These are phyloP conservation scores for Stenodera caucasica DNA, from an alignment of 2,888 invertebrate genomes.

Conservation along the genomic window DNA sequence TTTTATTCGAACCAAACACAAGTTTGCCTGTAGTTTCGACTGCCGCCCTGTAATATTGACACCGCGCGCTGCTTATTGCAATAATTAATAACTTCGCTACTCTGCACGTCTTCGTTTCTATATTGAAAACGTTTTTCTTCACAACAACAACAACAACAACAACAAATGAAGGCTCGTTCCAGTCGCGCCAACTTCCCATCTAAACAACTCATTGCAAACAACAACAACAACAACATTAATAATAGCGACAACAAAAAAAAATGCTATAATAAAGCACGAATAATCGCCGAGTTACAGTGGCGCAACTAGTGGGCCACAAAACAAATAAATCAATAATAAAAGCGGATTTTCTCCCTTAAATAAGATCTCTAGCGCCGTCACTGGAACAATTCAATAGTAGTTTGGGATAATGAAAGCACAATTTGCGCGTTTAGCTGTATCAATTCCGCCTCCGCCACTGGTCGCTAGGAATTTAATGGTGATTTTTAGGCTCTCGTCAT, in stretches of 20 bases:
- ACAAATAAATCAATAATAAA: no score
- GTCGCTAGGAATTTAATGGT: not conserved
- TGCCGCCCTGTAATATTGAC: constrained; percentile 53
- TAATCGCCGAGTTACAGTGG: no score
- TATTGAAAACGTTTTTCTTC: constrained; percentile 30
- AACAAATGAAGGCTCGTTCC: not conserved
- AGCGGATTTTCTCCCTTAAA: no score
- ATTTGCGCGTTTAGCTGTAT: no score
- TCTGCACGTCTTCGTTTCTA: constrained; percentile 28
- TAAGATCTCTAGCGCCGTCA: no score
- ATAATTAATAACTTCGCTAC: constrained; percentile 33
- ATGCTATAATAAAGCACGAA: not conserved
- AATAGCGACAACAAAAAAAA: not conserved
- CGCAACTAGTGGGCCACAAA: no score
- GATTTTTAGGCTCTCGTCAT: not conserved
- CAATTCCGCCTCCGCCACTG: no score
- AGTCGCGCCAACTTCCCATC: not conserved
- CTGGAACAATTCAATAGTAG: no score
- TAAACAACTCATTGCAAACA: constrained; percentile 3
- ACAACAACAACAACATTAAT: not conserved
- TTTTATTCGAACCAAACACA: constrained; percentile 46
- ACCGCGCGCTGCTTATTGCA: constrained; percentile 41
- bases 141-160: constrained; percentile 8
- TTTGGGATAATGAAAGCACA: no score
- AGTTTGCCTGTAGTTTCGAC: constrained; percentile 45